Evolutionary conservation across 2,113 vertebrate genomes (phyloP).

Genomic region (Microcebus murinus): DNA sequence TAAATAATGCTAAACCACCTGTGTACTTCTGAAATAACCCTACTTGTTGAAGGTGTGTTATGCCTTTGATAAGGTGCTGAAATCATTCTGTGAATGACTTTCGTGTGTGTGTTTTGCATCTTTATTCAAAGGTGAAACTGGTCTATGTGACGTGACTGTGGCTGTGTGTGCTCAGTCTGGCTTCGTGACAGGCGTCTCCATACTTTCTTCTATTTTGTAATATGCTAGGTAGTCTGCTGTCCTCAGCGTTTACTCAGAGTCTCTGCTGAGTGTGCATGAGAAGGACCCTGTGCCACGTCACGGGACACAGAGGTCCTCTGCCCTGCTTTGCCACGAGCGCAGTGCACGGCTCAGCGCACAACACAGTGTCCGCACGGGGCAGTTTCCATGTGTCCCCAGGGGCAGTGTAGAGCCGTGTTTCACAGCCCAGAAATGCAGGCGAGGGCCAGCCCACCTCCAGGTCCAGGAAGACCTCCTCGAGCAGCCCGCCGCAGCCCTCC

Average conservation of each 20-base stretch:
- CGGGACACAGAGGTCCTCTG: neutral
- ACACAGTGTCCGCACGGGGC: too few relatives aligned
- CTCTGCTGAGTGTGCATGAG: neutral
- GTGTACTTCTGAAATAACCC: neutral
- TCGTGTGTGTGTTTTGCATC: neutral
- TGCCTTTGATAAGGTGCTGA: neutral
- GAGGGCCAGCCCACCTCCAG: slow-evolving; percentile 89
- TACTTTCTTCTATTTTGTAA: neutral
- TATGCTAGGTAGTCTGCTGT: accelerated
- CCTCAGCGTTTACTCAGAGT: neutral
- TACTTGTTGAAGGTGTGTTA: accelerated
- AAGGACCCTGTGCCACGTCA: accelerated
- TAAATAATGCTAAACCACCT: neutral
- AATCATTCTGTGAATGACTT: too few relatives aligned
- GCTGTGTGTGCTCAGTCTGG: neutral
- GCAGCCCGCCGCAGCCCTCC: slow-evolving; percentile 94
- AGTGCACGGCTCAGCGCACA: neutral
- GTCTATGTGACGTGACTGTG: neutral
- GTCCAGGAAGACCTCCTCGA: slow-evolving; percentile 98
- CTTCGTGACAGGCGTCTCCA: neutral
- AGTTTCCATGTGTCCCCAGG: neutral
- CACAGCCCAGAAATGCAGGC: neutral
- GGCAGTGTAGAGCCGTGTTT: neutral
- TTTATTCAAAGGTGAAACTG: neutral
- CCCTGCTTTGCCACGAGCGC: too few relatives aligned